These are phyloP conservation scores for Serrognathus titanus DNA, from an alignment of 2,888 invertebrate genomes.

Conservation along the genomic window DNA sequence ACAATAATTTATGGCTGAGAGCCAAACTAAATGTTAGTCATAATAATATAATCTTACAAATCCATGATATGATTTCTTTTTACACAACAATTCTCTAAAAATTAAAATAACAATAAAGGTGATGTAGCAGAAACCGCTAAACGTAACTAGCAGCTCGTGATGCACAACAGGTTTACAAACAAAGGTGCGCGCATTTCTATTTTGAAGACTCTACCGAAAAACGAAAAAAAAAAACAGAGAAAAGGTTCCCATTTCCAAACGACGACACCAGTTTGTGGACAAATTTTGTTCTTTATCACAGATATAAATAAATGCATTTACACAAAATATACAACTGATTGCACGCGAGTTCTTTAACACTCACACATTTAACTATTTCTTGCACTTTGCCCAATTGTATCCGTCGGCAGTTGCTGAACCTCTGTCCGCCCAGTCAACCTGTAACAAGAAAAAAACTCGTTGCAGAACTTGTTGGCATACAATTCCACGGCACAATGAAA, in stretches of 20 bases:
- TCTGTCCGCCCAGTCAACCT: slow-evolving; percentile 22
- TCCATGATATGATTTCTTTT: slow-evolving; percentile 49
- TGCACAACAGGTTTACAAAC: slow-evolving; percentile 37
- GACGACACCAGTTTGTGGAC: slow-evolving; percentile 37
- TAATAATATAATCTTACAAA: slow-evolving; percentile 42
- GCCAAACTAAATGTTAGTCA: slow-evolving; percentile 32
- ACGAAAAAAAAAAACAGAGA: slow-evolving; percentile 22
- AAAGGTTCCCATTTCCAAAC: slow-evolving; percentile 35
- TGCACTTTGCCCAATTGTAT: slow-evolving; percentile 47
- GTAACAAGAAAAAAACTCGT: slow-evolving; percentile 17
- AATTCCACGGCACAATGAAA: too few relatives aligned
- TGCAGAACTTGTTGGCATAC: background rate
- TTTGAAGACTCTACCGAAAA: slow-evolving; percentile 27
- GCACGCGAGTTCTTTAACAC: slow-evolving; percentile 32
- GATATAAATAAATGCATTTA: slow-evolving; percentile 53
- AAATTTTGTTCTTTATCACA: slow-evolving; percentile 49
- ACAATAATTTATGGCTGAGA: slow-evolving; percentile 38
- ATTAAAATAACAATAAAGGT: slow-evolving; percentile 43
- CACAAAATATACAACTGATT: slow-evolving; percentile 49
- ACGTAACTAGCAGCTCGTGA: slow-evolving; percentile 18
- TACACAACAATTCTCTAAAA: slow-evolving; percentile 47
- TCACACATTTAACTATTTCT: slow-evolving; percentile 32
- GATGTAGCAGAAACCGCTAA: slow-evolving; percentile 25
- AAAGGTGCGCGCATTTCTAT: slow-evolving; percentile 33
- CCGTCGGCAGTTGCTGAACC: slow-evolving; percentile 18